Conservation (phyloP, 2,888 invertebrate genomes). For the Mimumesa dahlbomi region DNA sequence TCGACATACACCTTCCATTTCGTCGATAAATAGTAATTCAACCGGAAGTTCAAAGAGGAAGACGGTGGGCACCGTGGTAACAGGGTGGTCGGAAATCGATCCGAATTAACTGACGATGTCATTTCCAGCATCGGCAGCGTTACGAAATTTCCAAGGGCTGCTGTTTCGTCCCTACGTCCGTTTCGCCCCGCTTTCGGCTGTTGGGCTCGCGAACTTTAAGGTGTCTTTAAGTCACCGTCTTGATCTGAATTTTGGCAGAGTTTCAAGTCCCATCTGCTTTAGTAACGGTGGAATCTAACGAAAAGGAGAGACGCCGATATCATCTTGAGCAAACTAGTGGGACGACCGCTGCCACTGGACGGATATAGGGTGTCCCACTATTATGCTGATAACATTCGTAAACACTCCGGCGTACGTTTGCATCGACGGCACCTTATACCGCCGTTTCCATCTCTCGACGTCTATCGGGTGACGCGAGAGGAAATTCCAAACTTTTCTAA, state of each 20-base stretch:
- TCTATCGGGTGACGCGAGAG: slow-evolving; percentile 63
- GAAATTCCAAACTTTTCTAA: slow-evolving; percentile 27
- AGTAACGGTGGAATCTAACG: slow-evolving; percentile 72
- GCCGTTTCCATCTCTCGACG: slow-evolving; percentile 41
- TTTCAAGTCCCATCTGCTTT: slow-evolving; percentile 77
- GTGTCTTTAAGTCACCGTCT: slow-evolving; percentile 74
- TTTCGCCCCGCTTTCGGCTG: slow-evolving; percentile 1
- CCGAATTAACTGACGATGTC: slow-evolving; percentile 60
- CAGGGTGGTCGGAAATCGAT: slow-evolving; percentile 57
- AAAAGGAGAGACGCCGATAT: slow-evolving; percentile 75
- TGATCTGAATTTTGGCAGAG: slow-evolving; percentile 77
- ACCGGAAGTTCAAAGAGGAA: slow-evolving; percentile 44
- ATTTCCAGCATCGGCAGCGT: slow-evolving; percentile 44
- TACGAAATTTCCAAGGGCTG: slow-evolving; percentile 47
- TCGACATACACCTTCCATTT: too few relatives aligned
- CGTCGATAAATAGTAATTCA: slow-evolving; percentile 42
- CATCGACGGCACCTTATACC: slow-evolving; percentile 44
- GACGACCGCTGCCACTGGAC: slow-evolving; percentile 66
- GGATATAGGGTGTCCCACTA: slow-evolving; percentile 76
- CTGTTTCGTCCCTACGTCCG: slow-evolving; percentile 11
- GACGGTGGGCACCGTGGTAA: slow-evolving; percentile 39
- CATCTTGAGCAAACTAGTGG: slow-evolving; percentile 75
- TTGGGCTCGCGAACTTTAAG: slow-evolving; percentile 68
- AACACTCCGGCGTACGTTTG: slow-evolving; percentile 58
- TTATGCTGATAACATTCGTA: slow-evolving; percentile 68